Conservation (phyloP, 64 coral and sea anemone species). For the Dendrophyllia cribrosa region DNA sequence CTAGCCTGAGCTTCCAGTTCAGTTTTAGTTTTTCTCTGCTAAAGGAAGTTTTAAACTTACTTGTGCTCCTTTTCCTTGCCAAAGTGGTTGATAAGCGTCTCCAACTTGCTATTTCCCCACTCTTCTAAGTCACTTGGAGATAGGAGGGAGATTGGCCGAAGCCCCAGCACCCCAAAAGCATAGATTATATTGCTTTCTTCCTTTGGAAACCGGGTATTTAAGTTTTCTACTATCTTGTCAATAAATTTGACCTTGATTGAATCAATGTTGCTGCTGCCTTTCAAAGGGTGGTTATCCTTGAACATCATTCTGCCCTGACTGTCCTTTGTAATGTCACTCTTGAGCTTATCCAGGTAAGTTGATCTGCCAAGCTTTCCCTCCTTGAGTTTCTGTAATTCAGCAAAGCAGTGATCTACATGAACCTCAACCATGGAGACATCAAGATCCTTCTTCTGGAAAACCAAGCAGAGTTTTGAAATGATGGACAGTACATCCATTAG, state of each 20-base stretch:
- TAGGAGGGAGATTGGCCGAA: conserved; percentile 56
- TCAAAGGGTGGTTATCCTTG: conserved; percentile 59
- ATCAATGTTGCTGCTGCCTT: conserved; percentile 60
- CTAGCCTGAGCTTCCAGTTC: conserved; percentile 54
- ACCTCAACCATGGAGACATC: conserved; percentile 38
- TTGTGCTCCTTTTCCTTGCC: conserved; percentile 63
- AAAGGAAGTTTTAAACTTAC: conserved; percentile 58
- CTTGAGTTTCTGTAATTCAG: conserved; percentile 63
- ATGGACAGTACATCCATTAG: conserved; percentile 59
- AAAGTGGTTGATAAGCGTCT: conserved; percentile 61
- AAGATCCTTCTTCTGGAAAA: conserved; percentile 55
- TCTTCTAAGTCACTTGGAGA: conserved; percentile 58
- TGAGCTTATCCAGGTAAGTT: conserved; percentile 61
- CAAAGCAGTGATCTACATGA: conserved; percentile 59
- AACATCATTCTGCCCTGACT: conserved; percentile 63
- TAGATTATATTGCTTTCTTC: conserved; percentile 61
- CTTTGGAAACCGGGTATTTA: conserved; percentile 65
- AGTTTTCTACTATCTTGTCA: conserved; percentile 60
- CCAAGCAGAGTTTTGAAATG: conserved; percentile 56
- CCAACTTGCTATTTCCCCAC: conserved; percentile 64
- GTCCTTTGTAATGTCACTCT: conserved; percentile 63
- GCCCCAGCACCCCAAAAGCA: conserved; percentile 59
- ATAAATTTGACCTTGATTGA: conserved; percentile 55
- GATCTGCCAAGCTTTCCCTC: conserved; percentile 53
- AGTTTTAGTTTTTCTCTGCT: conserved; percentile 60